Percentiles rank a stretch among this genome's conserved stretches.
Evolutionary conservation across 2,888 invertebrate species (phyloP).

Genomic region (Archaeoteleia sp.): DNA sequence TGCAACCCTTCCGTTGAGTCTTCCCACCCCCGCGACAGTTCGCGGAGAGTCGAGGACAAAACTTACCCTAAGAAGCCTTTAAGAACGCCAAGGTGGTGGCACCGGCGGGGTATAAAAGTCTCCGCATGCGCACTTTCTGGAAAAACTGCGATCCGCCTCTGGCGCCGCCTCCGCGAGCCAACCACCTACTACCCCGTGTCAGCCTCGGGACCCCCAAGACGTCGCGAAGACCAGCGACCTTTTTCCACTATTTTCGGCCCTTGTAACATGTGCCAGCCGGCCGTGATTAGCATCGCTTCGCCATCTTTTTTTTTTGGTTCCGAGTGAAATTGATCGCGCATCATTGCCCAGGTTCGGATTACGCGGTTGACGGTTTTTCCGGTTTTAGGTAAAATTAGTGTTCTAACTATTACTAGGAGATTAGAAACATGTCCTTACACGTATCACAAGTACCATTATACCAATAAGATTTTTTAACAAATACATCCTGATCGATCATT

Average conservation of each 20-base stretch:
- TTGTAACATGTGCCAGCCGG: constrained; percentile 55
- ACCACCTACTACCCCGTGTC: constrained; percentile 54
- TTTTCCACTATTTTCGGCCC: constrained; percentile 55
- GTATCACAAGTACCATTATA: too few relatives aligned
- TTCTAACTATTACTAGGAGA: too few relatives aligned
- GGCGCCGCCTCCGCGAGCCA: constrained; percentile 67
- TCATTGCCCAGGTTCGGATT: constrained; percentile 3
- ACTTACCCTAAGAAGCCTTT: constrained; percentile 74
- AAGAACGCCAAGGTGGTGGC: constrained; percentile 68
- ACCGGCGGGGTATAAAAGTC: constrained; percentile 71
- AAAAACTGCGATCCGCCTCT: constrained; percentile 73
- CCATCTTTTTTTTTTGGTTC: constrained; percentile 32
- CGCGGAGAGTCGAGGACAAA: constrained; percentile 63
- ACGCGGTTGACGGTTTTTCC: constrained; percentile 6
- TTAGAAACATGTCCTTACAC: too few relatives aligned
- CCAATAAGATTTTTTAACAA: too few relatives aligned
- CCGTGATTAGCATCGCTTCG: constrained; percentile 43
- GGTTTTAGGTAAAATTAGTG: background rate
- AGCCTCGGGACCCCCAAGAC: constrained; percentile 62
- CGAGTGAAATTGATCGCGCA: constrained; percentile 16
- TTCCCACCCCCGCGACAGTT: constrained; percentile 42
- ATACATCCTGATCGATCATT: background rate
- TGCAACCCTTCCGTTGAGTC: constrained; percentile 57
- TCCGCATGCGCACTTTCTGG: constrained; percentile 71
- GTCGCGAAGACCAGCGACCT: constrained; percentile 62